Conservation (phyloP, 2,888 invertebrate species). For the Seladonia tumulorum region DNA sequence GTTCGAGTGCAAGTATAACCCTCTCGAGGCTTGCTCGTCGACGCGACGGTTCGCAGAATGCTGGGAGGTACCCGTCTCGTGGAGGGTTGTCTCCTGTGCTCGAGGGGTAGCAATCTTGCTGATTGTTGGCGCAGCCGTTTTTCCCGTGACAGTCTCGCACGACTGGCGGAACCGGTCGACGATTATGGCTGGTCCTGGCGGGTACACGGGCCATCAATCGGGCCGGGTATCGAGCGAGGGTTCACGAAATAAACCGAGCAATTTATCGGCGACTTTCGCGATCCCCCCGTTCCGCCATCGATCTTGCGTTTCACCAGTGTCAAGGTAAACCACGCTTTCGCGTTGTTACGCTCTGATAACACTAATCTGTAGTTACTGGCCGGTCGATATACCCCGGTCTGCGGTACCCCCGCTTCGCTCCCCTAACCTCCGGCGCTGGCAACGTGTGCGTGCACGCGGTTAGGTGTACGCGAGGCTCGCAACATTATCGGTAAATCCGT, state of each 20-base stretch:
- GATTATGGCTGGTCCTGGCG: neutral
- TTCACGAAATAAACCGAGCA: constrained; percentile 53
- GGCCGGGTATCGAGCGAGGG: constrained; percentile 16
- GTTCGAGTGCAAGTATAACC: constrained; percentile 9
- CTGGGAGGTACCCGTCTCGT: neutral
- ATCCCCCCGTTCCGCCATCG: constrained; percentile 64
- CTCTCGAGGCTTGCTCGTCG: neutral
- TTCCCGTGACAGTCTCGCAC: neutral
- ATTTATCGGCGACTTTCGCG: constrained; percentile 67
- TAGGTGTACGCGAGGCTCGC: constrained; percentile 60
- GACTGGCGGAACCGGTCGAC: neutral
- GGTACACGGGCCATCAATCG: neutral
- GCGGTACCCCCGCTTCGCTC: constrained; percentile 32
- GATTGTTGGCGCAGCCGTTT: neutral
- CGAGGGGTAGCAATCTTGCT: neutral
- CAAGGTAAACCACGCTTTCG: constrained; percentile 83
- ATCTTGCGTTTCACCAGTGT: constrained; percentile 81
- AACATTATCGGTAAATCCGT: constrained; percentile 82
- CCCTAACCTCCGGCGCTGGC: neutral
- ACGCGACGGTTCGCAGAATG: neutral
- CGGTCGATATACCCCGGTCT: constrained; percentile 73
- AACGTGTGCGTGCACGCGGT: constrained; percentile 20
- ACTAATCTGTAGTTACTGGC: constrained; percentile 83
- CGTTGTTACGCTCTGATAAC: constrained; percentile 83
- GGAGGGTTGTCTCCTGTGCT: neutral